These are phyloP conservation scores for Hylyphantes graminicola DNA, from an alignment of 1,140 invertebrate genomes.

Conservation along the genomic window DNA sequence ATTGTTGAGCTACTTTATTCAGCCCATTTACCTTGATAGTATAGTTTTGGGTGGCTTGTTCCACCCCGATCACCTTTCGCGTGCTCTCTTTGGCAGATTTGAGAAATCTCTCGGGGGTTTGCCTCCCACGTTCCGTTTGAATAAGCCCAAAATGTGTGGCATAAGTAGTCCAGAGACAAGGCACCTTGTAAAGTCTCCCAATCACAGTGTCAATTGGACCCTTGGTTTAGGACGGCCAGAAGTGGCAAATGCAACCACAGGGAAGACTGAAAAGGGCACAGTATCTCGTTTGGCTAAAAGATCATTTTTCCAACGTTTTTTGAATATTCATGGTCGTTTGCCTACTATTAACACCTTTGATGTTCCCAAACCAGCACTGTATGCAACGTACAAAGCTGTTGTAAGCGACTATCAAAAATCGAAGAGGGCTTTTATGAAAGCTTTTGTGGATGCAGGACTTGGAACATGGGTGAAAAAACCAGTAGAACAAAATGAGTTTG, in stretches of 20 bases:
- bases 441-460: slow-evolving; percentile 66
- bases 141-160: slow-evolving; percentile 68
- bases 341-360: slow-evolving; percentile 3
- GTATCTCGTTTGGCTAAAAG: slow-evolving; percentile 68
- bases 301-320: slow-evolving; percentile 66
- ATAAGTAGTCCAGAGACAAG: slow-evolving; percentile 67
- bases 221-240: slow-evolving; percentile 66
- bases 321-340: slow-evolving; percentile 52
- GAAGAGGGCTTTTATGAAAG: slow-evolving; percentile 65
- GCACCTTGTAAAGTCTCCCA: slow-evolving; percentile 60
- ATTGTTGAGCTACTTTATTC: slow-evolving; percentile 68
- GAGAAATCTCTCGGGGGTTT: slow-evolving; percentile 62
- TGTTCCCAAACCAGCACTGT: slow-evolving; percentile 52
- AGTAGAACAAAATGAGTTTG: slow-evolving; percentile 67
- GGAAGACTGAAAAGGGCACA: slow-evolving; percentile 66
- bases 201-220: slow-evolving; percentile 69
- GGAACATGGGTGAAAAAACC: slow-evolving; percentile 69
- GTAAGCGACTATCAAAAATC: slow-evolving; percentile 66
- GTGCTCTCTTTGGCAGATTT: slow-evolving; percentile 70
- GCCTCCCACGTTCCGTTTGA: slow-evolving; percentile 65
- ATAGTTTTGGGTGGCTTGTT: slow-evolving; percentile 69
- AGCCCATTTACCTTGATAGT: slow-evolving; percentile 69
- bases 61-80: slow-evolving; percentile 68
- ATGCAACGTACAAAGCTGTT: slow-evolving; percentile 66
- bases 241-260: slow-evolving; percentile 67